phyloP scores from a whole-genome alignment of 2,113 vertebrate species.

The Eurypyga helias region DNA sequence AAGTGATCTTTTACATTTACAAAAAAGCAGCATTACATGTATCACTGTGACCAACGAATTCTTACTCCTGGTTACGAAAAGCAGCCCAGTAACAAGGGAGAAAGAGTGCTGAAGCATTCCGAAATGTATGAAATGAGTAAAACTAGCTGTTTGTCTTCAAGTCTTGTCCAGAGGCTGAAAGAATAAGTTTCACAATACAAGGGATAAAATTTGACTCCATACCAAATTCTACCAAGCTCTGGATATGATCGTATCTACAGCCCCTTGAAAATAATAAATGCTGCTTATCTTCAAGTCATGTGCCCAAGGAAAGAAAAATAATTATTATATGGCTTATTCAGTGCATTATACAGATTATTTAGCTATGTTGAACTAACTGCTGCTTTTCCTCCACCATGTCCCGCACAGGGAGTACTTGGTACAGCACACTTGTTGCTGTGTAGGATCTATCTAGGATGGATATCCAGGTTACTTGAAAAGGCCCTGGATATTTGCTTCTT shows the following conservation, averaged over 20 bases:
- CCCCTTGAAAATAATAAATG: not conserved
- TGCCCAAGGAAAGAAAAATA: not conserved
- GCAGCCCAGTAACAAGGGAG: not conserved
- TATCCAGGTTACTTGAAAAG: not conserved
- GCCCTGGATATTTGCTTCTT: not conserved
- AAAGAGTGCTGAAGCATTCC: not conserved
- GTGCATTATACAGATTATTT: not conserved
- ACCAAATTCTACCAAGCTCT: not conserved
- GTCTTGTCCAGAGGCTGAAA: not conserved
- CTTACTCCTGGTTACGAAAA: not conserved
- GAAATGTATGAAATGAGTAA: not conserved
- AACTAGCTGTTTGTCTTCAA: not conserved
- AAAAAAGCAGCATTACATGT: not conserved
- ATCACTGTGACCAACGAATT: not conserved
- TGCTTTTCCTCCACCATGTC: not conserved
- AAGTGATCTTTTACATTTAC: not conserved
- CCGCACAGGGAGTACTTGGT: not conserved
- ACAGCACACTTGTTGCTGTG: accelerated
- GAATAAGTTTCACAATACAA: not conserved
- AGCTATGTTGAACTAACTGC: not conserved
- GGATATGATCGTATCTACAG: not conserved
- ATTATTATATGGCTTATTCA: not conserved
- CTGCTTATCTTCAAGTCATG: not conserved
- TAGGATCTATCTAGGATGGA: not conserved
- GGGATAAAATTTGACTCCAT: not conserved